Base-by-base conservation (phyloP, 2,888 invertebrate genomes). In the Drosophila nigricruria region DNA sequence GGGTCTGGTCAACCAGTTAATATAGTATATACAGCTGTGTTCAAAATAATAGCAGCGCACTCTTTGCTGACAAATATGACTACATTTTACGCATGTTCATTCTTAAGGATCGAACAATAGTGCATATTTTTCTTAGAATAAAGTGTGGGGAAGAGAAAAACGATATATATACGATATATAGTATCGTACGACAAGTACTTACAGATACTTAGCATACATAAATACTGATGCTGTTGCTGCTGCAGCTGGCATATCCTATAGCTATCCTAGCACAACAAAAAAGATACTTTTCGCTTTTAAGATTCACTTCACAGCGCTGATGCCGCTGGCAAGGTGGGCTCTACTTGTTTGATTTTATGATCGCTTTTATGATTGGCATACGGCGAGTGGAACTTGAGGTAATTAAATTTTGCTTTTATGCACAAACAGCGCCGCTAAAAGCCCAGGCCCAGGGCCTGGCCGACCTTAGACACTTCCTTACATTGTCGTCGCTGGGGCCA, bases 401-500 rank as follows among this genome's bases (percentile, higher is more conserved):
- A 77, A 82, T 81, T 82, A 73, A 75, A 75, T 45, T 45, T 59
- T 27, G 52, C 38, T 67, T 73, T 76, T 70, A 77, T 61, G 50
- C 49, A 20, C 63, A 68, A 57, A 40, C 53, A 38, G 49, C 25
- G 38, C 9, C 67, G 67, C 58, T 67, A 75, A 75, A 63, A 79
- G 80, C 52, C 67, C 25, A 32, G 32, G 80, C 52, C 67, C 25
- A 32, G 32, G 20, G 14, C 34, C 23, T 3, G 43, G 54, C 45
- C 77, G 78, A 88, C 85, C 89, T 86, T 89, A 82, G 76, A 78
- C 56, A 85, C 78, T 86, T 86, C 89, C 89, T 70, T 66, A 54
- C 85, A 89, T 89, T 89, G 85, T 89, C 67, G 85, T 87, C 65
- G 57, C 60, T 43, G 57, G 53, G 77, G 70, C 67, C 79, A 74